Base-by-base conservation (phyloP, 2,113 vertebrate genomes). In the Syrrhaptes paradoxus region DNA sequence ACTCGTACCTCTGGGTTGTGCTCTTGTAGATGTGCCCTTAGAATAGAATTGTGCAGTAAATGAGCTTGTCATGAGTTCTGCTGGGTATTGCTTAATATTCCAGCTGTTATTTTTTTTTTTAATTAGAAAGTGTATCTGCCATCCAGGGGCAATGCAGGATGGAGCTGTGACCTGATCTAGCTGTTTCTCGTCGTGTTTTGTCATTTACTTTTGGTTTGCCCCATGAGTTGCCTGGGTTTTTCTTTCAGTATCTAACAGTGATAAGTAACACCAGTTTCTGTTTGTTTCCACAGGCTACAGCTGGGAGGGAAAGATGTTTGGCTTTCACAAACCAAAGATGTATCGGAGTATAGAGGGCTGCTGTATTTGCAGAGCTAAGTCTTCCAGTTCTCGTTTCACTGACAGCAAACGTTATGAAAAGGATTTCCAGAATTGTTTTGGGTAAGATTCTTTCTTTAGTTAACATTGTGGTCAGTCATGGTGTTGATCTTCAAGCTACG, bases 301-400 rank as follows among this genome's bases (percentile, higher is more conserved):
- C 85, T 95, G 81, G 75, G 93, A 95, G 92, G 96, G 96, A 86
- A 98, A 98, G 92, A 99, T 99, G 99, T 99, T 99, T 98, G 99
- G 99, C 98, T 99, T 99, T 97, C 99, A 99, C 97, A 99, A 99
- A 98, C 99, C 99, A 94, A 99, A 99, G 98, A 99, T 99, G 99
- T 99, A 99, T 97, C 98, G 99, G 94, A 99, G 99, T 98, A 97
- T 99, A 98, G 99, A 99, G 18, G 99, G 99, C 87, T 99, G 99
- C 98, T 99, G 99, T 96, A 99, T 99, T 98, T 99, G 99, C 98
- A 98, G 99, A 74, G 99, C 99, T 22, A 99, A 99, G 89, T 99
- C 99, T 49, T 99, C 99, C 71, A 99, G 99, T 97, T 99, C 99
- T 48, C 99, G 99, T 61, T 99, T 99, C 96, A 99, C 99, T 6